Conservation (phyloP, 2,888 invertebrate genomes). For the Electrophaes corylata region DNA sequence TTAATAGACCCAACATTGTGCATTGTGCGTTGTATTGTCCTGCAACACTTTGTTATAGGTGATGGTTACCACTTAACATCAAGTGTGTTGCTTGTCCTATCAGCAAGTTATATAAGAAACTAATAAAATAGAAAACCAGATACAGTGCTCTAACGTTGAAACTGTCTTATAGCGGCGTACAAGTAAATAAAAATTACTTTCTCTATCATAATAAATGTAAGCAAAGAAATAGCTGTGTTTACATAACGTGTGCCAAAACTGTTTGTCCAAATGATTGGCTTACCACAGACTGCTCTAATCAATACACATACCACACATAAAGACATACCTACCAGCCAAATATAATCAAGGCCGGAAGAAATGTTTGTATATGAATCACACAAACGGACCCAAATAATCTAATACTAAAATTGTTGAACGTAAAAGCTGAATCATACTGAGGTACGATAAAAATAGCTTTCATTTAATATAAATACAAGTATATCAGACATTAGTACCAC, state of each 20-base stretch:
- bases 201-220: constrained; percentile 38
- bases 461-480: too few species aligned
- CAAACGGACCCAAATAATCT: constrained; percentile 23
- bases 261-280: constrained; percentile 70
- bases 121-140: not conserved
- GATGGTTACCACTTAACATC: too few species aligned
- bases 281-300: constrained; percentile 45
- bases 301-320: constrained; percentile 24
- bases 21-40: too few species aligned
- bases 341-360: constrained; percentile 37
- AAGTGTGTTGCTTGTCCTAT: too few species aligned
- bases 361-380: constrained; percentile 33
- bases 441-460: constrained; percentile 31
- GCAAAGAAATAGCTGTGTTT: constrained; percentile 52
- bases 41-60: too few species aligned
- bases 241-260: constrained; percentile 52
- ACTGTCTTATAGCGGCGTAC: not conserved
- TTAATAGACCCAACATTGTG: too few species aligned
- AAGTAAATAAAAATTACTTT: constrained; percentile 32
- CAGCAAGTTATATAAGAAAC: too few species aligned
- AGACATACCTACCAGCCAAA: constrained; percentile 18
- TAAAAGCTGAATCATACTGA: constrained; percentile 33
- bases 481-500: constrained; percentile 29
- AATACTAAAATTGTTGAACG: constrained; percentile 25
- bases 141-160: not conserved